These are phyloP conservation scores for Sitobion miscanthi DNA, from an alignment of 1,140 invertebrate genomes.

Conservation along the genomic window DNA sequence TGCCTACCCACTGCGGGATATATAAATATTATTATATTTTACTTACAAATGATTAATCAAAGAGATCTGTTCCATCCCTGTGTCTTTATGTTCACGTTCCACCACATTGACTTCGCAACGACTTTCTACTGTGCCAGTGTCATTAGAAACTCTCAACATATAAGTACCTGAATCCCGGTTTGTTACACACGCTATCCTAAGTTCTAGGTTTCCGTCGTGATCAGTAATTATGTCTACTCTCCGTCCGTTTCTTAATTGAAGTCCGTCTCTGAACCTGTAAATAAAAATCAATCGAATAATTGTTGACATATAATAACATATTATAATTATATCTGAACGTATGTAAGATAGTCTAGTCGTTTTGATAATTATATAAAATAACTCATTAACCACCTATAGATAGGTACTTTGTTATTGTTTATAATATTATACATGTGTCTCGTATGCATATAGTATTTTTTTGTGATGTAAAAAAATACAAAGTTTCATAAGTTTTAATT, in stretches of 20 bases:
- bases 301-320: too few relatives aligned
- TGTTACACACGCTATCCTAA: constrained; percentile 73
- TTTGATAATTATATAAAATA: not conserved
- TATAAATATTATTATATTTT: not conserved
- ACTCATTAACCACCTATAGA: not conserved
- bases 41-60: not conserved
- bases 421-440: not conserved
- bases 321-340: not conserved
- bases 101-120: constrained; percentile 74
- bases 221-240: constrained; percentile 76
- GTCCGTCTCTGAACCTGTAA: constrained; percentile 71
- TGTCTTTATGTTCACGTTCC: not conserved
- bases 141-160: constrained; percentile 83
- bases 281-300: not conserved
- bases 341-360: not conserved
- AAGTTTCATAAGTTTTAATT: too few relatives aligned
- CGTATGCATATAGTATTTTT: not conserved
- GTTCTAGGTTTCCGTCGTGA: constrained; percentile 78
- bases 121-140: constrained; percentile 80
- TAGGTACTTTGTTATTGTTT: not conserved
- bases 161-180: constrained; percentile 83
- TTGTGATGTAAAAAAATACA: not conserved
- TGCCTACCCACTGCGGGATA: not conserved
- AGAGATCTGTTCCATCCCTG: not conserved
- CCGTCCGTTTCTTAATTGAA: constrained; percentile 76